These are phyloP conservation scores for Diorhabda elongata DNA, from an alignment of 1,140 invertebrate genomes.

Conservation along the genomic window DNA sequence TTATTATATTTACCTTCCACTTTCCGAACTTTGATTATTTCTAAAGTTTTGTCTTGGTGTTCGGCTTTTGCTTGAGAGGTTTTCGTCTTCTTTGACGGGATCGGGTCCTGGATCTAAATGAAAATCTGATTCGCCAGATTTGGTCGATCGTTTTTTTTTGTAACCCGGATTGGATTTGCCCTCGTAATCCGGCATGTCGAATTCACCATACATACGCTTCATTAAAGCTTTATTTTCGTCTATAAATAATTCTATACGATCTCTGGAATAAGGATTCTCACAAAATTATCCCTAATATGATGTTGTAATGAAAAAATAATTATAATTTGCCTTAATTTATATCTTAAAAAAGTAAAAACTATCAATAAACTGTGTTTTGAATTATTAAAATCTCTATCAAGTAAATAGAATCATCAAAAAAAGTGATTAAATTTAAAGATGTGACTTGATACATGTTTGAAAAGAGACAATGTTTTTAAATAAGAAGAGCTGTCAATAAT, in stretches of 20 bases:
- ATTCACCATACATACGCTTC: slow-evolving; percentile 88
- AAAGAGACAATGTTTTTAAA: no score
- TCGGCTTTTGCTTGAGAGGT: slow-evolving; percentile 52
- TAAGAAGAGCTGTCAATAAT: no score
- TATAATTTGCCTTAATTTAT: no score
- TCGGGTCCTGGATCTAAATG: slow-evolving; percentile 46
- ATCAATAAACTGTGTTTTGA: no score
- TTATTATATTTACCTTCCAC: slow-evolving; percentile 51
- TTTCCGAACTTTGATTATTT: slow-evolving; percentile 55
- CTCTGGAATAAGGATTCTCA: slow-evolving; percentile 58
- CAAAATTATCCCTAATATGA: no score
- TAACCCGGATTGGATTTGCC: slow-evolving; percentile 40
- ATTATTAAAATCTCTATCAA: no score
- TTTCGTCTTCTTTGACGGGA: slow-evolving; percentile 32
- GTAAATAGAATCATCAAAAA: no score
- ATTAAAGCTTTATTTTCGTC: slow-evolving; percentile 91
- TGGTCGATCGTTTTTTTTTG: slow-evolving; percentile 51
- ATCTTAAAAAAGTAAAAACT: no score
- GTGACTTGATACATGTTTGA: no score
- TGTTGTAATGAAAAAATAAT: no score
- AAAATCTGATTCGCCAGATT: slow-evolving; percentile 52
- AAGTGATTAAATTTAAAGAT: no score
- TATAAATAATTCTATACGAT: slow-evolving; percentile 84
- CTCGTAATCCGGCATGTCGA: slow-evolving; percentile 60
- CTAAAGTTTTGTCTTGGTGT: slow-evolving; percentile 53